Conservation (phyloP, 2,113 vertebrate genomes). For the Rallus limicola region DNA sequence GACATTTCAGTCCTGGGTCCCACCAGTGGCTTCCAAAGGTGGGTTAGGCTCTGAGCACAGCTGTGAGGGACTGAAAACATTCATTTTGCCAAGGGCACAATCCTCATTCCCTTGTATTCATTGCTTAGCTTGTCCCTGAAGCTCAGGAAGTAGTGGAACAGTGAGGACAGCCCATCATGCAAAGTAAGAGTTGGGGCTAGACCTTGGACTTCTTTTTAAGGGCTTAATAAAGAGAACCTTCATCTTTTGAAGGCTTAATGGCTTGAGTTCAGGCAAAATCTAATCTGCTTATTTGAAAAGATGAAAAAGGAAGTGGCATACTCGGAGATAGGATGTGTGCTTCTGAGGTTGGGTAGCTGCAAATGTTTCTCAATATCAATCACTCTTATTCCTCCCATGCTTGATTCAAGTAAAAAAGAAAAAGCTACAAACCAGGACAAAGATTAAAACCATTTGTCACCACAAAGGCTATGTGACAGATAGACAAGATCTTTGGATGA, state of each 20-base stretch:
- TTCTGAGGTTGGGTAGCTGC: background rate
- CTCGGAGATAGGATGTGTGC: background rate
- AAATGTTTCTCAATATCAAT: background rate
- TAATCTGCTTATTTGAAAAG: slow-evolving; percentile 1
- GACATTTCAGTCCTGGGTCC: background rate
- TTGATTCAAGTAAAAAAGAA: background rate
- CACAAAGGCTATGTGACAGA: background rate
- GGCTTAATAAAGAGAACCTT: background rate
- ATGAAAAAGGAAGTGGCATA: background rate
- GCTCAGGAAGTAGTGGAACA: background rate
- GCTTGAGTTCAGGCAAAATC: background rate
- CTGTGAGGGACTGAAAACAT: background rate
- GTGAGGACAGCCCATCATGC: background rate
- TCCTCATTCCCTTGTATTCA: background rate
- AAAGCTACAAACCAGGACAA: background rate
- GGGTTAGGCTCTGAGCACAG: rapidly evolving
- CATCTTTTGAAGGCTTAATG: background rate
- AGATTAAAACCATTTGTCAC: background rate
- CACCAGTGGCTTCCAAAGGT: background rate
- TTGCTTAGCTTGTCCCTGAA: background rate
- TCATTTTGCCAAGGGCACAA: background rate
- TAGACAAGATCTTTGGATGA: background rate
- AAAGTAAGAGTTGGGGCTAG: background rate
- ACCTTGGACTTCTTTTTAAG: background rate
- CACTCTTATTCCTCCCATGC: background rate